Evolutionary conservation across 2,797 vertebrate genomes (phyloP).

Genomic region (Parauchenoglanis ngamensis): DNA sequence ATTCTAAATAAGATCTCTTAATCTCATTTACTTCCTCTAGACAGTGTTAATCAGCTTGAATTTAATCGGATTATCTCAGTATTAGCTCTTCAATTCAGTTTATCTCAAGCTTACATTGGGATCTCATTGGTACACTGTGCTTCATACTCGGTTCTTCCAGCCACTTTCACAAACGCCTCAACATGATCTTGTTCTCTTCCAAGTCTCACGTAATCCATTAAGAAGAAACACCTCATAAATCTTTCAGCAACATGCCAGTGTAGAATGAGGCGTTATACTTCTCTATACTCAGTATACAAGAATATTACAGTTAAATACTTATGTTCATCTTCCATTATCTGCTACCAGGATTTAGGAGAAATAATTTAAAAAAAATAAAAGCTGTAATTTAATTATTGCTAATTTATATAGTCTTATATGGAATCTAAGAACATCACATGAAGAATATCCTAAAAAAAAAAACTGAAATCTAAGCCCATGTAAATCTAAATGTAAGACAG

Average conservation of each 20-base stretch:
- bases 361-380: background rate
- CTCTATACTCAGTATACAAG: background rate
- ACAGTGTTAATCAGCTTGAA: background rate
- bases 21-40: background rate
- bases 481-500: background rate
- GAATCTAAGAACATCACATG: background rate
- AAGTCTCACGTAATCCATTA: background rate
- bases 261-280: background rate
- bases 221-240: slow-evolving; percentile 6
- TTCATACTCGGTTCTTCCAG: background rate
- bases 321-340: background rate
- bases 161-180: background rate
- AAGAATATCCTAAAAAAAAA: background rate
- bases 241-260: background rate
- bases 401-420: background rate
- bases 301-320: background rate
- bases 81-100: background rate
- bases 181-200: background rate
- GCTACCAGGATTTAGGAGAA: background rate
- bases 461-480: background rate
- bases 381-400: background rate
- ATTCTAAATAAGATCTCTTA: background rate
- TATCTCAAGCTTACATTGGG: background rate
- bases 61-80: background rate
- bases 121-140: background rate